These are phyloP conservation scores for Drosophila greeni DNA, from an alignment of 2,888 invertebrate genomes.

Conservation along the genomic window DNA sequence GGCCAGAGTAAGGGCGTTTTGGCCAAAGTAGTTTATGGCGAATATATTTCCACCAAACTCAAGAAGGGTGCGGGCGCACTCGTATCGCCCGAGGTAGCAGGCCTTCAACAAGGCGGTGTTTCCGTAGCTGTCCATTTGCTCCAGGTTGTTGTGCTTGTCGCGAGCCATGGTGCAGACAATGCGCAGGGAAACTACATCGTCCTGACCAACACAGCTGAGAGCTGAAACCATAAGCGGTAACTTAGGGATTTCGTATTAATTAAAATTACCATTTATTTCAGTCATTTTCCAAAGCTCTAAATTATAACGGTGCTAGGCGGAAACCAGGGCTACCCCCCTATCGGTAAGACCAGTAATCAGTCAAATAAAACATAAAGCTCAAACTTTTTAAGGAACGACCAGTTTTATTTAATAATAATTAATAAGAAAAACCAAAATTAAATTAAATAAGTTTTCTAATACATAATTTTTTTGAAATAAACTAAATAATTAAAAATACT, in stretches of 20 bases:
- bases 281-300: constrained; percentile 2
- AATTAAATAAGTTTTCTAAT: neutral
- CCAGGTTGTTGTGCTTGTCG: constrained; percentile 56
- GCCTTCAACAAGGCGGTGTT: constrained; percentile 77
- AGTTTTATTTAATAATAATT: no score
- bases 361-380: no score
- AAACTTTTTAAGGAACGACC: no score
- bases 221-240: constrained; percentile 47
- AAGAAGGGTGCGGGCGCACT: constrained; percentile 68
- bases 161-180: constrained; percentile 59
- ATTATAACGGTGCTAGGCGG: constrained; percentile 46
- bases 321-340: constrained; percentile 10
- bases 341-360: no score
- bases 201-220: constrained; percentile 56
- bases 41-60: constrained; percentile 65
- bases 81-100: constrained; percentile 69
- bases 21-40: constrained; percentile 76
- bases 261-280: constrained; percentile 51
- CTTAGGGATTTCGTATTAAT: neutral
- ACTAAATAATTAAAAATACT: neutral
- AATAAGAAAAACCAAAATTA: neutral
- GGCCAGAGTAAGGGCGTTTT: constrained; percentile 77
- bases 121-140: constrained; percentile 74
- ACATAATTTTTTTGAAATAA: neutral
- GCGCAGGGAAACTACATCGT: constrained; percentile 62